Conservation (phyloP, 1,140 invertebrate species). For the Melitaea cinxia region DNA sequence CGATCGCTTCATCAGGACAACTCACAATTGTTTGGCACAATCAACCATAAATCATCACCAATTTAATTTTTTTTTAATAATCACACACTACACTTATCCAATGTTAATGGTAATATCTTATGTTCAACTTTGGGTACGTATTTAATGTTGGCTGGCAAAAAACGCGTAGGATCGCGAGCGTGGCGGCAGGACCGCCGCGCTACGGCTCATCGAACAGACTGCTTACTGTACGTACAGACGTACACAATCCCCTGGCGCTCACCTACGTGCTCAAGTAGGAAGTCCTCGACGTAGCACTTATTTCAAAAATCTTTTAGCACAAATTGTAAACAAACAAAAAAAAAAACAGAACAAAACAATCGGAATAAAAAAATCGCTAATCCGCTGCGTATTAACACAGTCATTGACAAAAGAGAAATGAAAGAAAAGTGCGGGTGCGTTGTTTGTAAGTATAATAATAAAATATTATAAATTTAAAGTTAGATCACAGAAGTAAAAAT, state of each 20-base stretch:
- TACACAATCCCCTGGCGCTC: constrained; percentile 46
- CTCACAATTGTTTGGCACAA: constrained; percentile 43
- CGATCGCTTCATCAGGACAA: constrained; percentile 77
- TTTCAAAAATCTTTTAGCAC: constrained; percentile 15
- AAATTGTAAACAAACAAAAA: constrained; percentile 11
- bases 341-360: background rate
- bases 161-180: constrained; percentile 46
- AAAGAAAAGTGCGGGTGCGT: background rate
- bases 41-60: constrained; percentile 55
- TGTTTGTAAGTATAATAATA: background rate
- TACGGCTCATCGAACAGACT: constrained; percentile 78
- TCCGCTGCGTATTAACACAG: background rate
- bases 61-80: constrained; percentile 7
- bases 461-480: background rate
- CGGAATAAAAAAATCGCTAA: constrained; percentile 13
- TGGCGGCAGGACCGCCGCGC: constrained; percentile 75
- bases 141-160: constrained; percentile 39
- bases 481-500: background rate
- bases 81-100: constrained; percentile 29
- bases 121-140: background rate
- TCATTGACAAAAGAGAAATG: constrained; percentile 7
- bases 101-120: constrained; percentile 14
- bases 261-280: constrained; percentile 51
- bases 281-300: constrained; percentile 49
- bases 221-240: constrained; percentile 36